phyloP scores from a whole-genome alignment of 2,797 vertebrate genomes.

The Typhlichthys eigenmanni region DNA sequence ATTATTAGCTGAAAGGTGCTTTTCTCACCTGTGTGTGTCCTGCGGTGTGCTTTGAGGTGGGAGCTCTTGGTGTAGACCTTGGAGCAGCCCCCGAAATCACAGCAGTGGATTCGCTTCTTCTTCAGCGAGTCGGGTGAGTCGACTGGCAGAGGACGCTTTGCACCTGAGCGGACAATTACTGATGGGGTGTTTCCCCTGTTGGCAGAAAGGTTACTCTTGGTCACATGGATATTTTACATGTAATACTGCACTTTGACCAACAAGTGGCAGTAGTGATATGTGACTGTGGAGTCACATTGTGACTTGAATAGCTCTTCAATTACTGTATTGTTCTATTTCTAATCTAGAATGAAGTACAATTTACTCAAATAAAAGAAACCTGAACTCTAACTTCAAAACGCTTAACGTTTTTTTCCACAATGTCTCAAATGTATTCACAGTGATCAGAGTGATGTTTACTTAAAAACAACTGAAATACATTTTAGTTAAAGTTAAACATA shows the following conservation, averaged over 20 bases:
- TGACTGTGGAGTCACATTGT: neutral
- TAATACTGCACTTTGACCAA: slow-evolving; percentile 15
- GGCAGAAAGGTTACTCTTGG: neutral
- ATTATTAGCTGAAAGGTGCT: too few species aligned
- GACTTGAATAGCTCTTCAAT: neutral
- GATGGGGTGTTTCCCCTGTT: slow-evolving; percentile 87
- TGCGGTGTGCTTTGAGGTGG: slow-evolving; percentile 96
- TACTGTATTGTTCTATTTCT: too few species aligned
- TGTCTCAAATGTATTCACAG: too few species aligned
- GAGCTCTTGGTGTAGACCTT: slow-evolving; percentile 99
- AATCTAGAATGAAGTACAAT: too few species aligned
- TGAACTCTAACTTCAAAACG: too few species aligned
- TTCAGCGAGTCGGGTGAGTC: slow-evolving; percentile 93
- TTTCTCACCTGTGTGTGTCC: slow-evolving; percentile 92
- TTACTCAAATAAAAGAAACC: too few species aligned
- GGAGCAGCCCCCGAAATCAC: slow-evolving; percentile 94
- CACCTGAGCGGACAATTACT: slow-evolving; percentile 87
- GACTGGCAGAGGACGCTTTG: slow-evolving; percentile 84
- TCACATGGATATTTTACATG: neutral
- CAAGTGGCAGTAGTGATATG: slow-evolving; percentile 19
- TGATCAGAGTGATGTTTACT: too few species aligned
- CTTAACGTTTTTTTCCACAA: too few species aligned
- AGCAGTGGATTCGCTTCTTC: slow-evolving; percentile 93
- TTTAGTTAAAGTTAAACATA: too few species aligned
- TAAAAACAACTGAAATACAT: too few species aligned